phyloP scores from a whole-genome alignment of 2,797 vertebrate genomes.

The Lacerta agilis region DNA sequence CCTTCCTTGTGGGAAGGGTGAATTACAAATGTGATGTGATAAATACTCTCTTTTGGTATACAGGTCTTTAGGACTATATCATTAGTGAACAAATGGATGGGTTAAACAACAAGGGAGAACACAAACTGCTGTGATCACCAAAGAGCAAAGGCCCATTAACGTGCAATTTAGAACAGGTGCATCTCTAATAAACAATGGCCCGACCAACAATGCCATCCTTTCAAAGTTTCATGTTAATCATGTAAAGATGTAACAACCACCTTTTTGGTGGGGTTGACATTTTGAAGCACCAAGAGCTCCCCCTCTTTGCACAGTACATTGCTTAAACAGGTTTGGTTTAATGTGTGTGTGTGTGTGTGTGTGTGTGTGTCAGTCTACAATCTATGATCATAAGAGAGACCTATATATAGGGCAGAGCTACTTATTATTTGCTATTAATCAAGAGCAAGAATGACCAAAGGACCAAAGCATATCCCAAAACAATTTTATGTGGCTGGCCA shows the following conservation, averaged over 20 bases:
- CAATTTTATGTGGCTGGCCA: background rate
- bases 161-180: background rate
- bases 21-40: background rate
- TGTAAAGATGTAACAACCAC: background rate
- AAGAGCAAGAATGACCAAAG: background rate
- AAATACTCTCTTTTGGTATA: background rate
- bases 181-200: background rate
- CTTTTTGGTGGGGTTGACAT: background rate
- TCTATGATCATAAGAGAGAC: background rate
- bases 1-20: background rate
- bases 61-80: too few species aligned
- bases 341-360: background rate
- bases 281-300: background rate
- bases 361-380: too few species aligned
- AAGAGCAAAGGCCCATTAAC: background rate
- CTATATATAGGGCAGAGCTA: background rate
- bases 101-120: background rate
- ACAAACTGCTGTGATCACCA: background rate
- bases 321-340: background rate
- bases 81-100: background rate
- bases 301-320: background rate
- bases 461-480: background rate
- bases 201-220: background rate
- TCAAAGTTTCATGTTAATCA: background rate
- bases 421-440: background rate